phyloP scores from a whole-genome alignment of 1,140 invertebrate species.

The Drosophila chauvacae region DNA sequence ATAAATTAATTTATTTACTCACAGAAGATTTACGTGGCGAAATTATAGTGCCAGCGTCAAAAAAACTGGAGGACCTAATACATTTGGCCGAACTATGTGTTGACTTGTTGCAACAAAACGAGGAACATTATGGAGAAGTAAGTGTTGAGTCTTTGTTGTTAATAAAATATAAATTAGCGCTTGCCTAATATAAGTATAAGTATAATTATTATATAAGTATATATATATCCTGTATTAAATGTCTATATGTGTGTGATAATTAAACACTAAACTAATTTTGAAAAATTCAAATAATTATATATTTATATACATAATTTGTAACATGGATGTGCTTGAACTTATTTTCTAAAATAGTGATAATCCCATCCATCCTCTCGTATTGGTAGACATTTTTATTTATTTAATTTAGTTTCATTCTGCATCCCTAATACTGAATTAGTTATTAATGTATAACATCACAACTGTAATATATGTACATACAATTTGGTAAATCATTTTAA shows the following conservation, averaged over 20 bases:
- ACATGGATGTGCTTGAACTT: constrained; percentile 6
- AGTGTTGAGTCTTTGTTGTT: constrained; percentile 47
- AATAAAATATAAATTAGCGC: constrained; percentile 1
- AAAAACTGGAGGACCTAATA: constrained; percentile 98
- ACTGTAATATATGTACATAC: constrained; percentile 1
- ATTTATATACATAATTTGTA: neutral
- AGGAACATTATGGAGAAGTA: constrained; percentile 99
- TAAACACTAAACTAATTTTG: neutral
- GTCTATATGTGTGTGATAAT: constrained; percentile 6
- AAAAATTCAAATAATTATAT: neutral
- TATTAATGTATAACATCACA: neutral
- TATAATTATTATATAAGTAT: no score
- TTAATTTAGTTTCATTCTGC: neutral
- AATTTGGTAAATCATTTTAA: neutral
- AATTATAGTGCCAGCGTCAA: constrained; percentile 91
- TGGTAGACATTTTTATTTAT: neutral
- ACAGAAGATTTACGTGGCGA: constrained; percentile 93
- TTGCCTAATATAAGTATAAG: constrained; percentile 15
- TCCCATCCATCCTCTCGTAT: neutral
- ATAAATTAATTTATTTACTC: constrained; percentile 11
- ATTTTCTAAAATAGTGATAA: no score
- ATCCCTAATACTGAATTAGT: neutral
- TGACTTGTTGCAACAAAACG: constrained; percentile 99
- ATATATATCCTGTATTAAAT: neutral
- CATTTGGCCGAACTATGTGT: constrained; percentile 99